Conservation (phyloP, 2,888 invertebrate genomes). For the Heteromyza rotundicornis region DNA sequence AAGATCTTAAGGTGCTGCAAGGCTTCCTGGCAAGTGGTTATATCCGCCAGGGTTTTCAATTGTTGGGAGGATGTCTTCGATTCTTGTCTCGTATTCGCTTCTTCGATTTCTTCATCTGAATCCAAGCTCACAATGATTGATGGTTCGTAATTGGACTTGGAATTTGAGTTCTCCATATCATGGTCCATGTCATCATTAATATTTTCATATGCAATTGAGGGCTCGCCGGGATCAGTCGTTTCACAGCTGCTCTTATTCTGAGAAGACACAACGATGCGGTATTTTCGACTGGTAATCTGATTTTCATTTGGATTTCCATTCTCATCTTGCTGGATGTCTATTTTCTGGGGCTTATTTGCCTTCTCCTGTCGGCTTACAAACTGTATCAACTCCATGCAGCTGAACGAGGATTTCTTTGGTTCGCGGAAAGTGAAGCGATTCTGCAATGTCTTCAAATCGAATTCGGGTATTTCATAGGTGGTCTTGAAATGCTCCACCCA, state of each 20-base stretch:
- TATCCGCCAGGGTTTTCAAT: slow-evolving; percentile 8
- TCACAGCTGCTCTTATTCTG: too few relatives aligned
- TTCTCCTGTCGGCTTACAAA: slow-evolving; percentile 36
- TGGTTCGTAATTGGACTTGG: not conserved
- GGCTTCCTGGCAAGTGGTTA: slow-evolving; percentile 29
- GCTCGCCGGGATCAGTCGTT: not conserved
- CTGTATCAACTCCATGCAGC: slow-evolving; percentile 42
- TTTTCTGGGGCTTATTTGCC: not conserved
- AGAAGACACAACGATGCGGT: too few relatives aligned
- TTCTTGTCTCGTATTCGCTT: slow-evolving; percentile 15
- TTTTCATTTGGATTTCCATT: slow-evolving; percentile 15
- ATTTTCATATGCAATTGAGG: slow-evolving; percentile 6
- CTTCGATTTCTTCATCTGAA: slow-evolving; percentile 10
- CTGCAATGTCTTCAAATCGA: slow-evolving; percentile 31
- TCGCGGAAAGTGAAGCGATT: slow-evolving; percentile 21
- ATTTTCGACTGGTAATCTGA: slow-evolving; percentile 16
- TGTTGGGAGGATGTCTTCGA: not conserved
- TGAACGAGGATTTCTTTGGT: slow-evolving; percentile 37
- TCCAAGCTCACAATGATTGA: not conserved
- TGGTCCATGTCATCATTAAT: not conserved
- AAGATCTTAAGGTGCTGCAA: slow-evolving; percentile 42
- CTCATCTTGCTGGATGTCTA: slow-evolving; percentile 11
- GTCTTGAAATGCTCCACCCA: slow-evolving; percentile 44
- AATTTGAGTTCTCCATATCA: not conserved
- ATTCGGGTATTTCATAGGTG: slow-evolving; percentile 34